These are phyloP conservation scores for Blastobasis lacticolella DNA, from an alignment of 2,888 invertebrate genomes.

Conservation along the genomic window DNA sequence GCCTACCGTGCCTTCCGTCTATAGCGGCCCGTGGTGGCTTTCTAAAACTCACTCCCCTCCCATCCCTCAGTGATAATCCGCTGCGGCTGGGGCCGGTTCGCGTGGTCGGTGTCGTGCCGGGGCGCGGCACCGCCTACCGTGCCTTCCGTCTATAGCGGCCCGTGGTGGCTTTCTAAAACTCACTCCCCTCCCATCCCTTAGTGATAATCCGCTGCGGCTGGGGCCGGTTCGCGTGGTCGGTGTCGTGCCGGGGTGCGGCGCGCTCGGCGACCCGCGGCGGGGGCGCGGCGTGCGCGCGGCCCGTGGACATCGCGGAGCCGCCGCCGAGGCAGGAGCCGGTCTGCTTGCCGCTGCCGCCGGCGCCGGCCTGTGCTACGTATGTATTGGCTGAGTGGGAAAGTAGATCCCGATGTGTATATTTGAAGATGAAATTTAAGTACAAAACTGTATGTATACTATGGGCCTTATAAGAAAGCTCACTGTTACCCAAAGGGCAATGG, in stretches of 20 bases:
- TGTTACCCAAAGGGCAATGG: no score
- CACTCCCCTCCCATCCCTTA: no score
- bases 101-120: constrained; percentile 93
- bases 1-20: no score
- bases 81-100: constrained; percentile 94
- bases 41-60: no score
- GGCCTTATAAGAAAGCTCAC: no score
- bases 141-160: no score
- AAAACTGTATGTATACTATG: no score
- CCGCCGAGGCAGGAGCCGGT: constrained; percentile 79
- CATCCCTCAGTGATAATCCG: constrained; percentile 82
- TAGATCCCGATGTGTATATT: no score
- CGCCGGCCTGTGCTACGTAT: constrained; percentile 87
- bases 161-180: no score
- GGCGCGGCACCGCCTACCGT: constrained; percentile 82
- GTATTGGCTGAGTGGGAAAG: constrained; percentile 54
- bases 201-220: constrained; percentile 87
- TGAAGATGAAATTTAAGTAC: no score
- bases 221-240: constrained; percentile 96
- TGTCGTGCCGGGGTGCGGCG: constrained; percentile 90
- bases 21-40: no score
- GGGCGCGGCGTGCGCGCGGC: constrained; percentile 49
- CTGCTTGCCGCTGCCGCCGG: constrained; percentile 72
- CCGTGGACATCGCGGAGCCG: constrained; percentile 71
- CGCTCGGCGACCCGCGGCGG: constrained; percentile 82